Conservation (phyloP, 2,888 invertebrate species). For the Plagodis pulveraria region DNA sequence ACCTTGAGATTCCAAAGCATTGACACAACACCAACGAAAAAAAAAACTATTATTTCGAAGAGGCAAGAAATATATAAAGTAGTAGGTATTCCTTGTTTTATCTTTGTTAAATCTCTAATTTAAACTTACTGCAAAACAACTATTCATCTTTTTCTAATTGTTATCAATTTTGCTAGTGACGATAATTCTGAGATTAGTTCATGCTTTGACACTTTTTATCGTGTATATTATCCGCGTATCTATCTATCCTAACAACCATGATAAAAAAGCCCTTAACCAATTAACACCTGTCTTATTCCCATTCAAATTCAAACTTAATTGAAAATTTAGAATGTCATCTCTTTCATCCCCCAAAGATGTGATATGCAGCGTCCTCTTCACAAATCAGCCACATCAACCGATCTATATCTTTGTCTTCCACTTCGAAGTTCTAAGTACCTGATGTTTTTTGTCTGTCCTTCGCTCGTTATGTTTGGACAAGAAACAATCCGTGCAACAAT, state of each 20-base stretch:
- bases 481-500: constrained; percentile 77
- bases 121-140: no score
- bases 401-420: constrained; percentile 46
- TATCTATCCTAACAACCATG: constrained; percentile 10
- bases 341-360: constrained; percentile 28
- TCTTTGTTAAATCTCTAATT: no score
- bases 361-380: constrained; percentile 36
- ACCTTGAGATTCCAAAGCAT: no score
- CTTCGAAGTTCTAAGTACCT: constrained; percentile 58
- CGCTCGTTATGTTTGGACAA: constrained; percentile 65
- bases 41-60: no score
- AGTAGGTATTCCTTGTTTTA: no score
- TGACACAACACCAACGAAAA: no score
- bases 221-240: constrained; percentile 1
- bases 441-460: constrained; percentile 77
- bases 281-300: constrained; percentile 33
- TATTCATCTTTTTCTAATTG: no score
- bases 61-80: no score
- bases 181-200: no score
- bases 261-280: constrained; percentile 24
- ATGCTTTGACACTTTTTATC: background rate
- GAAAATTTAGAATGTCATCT: constrained; percentile 1
- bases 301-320: constrained; percentile 4
- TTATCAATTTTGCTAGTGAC: no score
- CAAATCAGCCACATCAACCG: constrained; percentile 40